Conservation (phyloP, 2,797 vertebrate genomes). For the Siniperca obscura region DNA sequence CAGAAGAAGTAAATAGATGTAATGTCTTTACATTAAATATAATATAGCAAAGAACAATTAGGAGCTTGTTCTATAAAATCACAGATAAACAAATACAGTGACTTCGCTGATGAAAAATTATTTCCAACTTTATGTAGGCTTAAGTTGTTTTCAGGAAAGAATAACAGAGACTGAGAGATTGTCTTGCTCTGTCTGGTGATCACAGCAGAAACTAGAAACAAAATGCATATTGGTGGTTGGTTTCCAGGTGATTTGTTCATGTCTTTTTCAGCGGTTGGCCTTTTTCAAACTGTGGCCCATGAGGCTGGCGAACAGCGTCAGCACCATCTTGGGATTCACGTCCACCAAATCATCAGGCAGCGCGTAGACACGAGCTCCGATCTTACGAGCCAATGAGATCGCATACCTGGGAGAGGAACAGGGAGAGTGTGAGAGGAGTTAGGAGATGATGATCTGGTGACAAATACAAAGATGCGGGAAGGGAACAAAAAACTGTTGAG, state of each 20-base stretch:
- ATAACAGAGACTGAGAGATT: conserved; percentile 1
- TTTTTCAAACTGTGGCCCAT: conserved; percentile 94
- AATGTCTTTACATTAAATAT: conserved; percentile 35
- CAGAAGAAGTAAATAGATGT: conserved; percentile 14
- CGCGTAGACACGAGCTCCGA: conserved; percentile 95
- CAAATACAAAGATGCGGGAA: background rate
- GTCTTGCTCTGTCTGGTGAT: background rate
- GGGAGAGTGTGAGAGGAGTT: background rate
- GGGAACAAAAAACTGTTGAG: background rate
- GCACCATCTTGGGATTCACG: conserved; percentile 98
- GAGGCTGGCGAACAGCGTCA: conserved; percentile 96
- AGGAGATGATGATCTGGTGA: background rate
- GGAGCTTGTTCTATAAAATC: conserved; percentile 42
- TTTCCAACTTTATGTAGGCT: conserved; percentile 1
- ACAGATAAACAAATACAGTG: conserved; percentile 36
- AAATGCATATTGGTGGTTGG: conserved; percentile 1
- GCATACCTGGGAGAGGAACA: conserved; percentile 88
- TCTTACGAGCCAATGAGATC: conserved; percentile 96
- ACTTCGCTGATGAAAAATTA: conserved; percentile 19
- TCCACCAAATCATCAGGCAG: conserved; percentile 96
- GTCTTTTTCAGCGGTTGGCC: conserved; percentile 71
- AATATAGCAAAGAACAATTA: conserved; percentile 24
- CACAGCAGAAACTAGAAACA: background rate
- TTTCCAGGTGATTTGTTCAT: conserved; percentile 14
- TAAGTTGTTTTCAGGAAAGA: conserved; percentile 11